Evolutionary conservation across 2,113 vertebrate genomes (phyloP).

Genomic region (Anser brachyrhynchus): DNA sequence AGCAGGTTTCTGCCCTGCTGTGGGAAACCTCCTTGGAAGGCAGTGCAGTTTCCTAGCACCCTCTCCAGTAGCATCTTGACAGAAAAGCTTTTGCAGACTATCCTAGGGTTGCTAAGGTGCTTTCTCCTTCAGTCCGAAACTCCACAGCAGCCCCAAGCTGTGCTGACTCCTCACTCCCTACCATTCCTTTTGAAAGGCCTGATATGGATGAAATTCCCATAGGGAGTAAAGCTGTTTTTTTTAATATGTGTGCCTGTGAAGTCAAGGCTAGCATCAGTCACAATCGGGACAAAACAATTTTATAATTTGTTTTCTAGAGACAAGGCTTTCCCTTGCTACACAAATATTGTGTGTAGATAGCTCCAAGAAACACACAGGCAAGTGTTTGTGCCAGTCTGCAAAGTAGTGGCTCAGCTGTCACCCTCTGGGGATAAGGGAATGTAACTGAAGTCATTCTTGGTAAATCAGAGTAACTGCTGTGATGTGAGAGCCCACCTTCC

Average conservation of each 20-base stretch:
- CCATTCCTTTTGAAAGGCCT: not conserved
- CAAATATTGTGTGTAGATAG: not conserved
- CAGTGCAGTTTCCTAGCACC: not conserved
- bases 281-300: not conserved
- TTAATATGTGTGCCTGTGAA: not conserved
- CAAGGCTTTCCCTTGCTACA: not conserved
- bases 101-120: not conserved
- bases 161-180: not conserved
- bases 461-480: not conserved
- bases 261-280: not conserved
- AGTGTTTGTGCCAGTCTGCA: not conserved
- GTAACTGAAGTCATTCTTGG: constrained; percentile 15
- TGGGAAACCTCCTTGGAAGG: not conserved
- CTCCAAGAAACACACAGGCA: not conserved
- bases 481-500: not conserved
- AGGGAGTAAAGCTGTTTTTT: not conserved
- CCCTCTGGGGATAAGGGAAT: not conserved
- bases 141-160: not conserved
- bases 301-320: not conserved
- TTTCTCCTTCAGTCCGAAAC: not conserved
- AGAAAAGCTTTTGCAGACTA: not conserved
- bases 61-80: not conserved
- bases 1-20: not conserved
- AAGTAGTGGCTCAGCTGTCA: constrained; percentile 35
- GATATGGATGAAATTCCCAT: not conserved